Base-by-base conservation (phyloP, 2,888 invertebrate species). In the Kuschelorhynchus macadamiae region DNA sequence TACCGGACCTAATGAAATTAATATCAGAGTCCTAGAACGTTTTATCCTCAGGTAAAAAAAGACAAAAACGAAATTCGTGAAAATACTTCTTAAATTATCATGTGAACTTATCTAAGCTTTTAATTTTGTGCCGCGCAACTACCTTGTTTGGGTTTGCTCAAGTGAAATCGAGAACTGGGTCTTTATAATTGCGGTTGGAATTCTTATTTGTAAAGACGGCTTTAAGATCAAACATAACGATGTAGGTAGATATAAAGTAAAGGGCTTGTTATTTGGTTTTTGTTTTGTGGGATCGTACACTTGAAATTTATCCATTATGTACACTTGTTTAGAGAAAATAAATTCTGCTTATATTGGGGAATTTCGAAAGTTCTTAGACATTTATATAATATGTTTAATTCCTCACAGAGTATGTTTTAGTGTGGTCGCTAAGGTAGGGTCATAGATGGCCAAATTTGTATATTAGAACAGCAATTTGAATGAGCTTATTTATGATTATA, bases 151-250 rank as follows among this genome's bases (percentile, higher is more conserved):
- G 67, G 57, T 62, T 67, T 62, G 47, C 57, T 62, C 67, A 49
- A 62, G 67, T 67, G 67, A 67, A 67, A 67, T 67, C 62, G 67
- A 67, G 67, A 61, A 62, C 44, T 56, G 61, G 53, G 32, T 60
- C 61, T 61, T 66, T 67, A 67, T 67, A 67, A 67, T 67, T 67
- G 66, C 66, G 66, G 66, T 55, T 52, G 61, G 55, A 55, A 67
- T 55, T 67, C 55, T 60, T 49, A 60, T 67, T 57, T 59, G 53
- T 53, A 53, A 53, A 60, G 65, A 53, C 60, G 60, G 61, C 60
- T 60, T 60, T 55, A 55, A 60, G 61, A 67, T 61, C 60, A 67
- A 67, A 60, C 61, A 67, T 59, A 60, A 66, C 66, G 59, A 66
- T 46, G 46, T 66, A 66, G 65, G 59, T 65, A 65, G 20, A 59